A percentile compares a stretch with the other conserved stretches of the same genome.
Conservation (phyloP, 2,888 invertebrate genomes). For the Cataglyphis rosenhaueri region DNA sequence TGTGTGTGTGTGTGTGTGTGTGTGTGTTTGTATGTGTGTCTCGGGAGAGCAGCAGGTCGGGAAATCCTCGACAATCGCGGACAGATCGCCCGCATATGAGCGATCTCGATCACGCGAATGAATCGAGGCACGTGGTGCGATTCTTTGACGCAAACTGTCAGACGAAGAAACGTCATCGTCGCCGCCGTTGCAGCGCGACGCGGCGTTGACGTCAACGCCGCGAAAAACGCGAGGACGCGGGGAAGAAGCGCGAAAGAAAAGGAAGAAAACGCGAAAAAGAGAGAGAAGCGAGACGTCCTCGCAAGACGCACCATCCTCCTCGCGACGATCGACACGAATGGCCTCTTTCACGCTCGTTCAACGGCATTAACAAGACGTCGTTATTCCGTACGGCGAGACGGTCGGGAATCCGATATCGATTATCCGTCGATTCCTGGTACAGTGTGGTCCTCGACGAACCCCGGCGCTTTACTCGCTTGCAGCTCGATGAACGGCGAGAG, state of each 20-base stretch:
- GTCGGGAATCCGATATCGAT: constrained; percentile 50
- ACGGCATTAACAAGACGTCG: constrained; percentile 58
- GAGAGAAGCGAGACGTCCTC: neutral
- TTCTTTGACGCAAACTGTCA: constrained; percentile 20
- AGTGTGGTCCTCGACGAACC: constrained; percentile 1
- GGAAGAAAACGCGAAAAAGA: neutral
- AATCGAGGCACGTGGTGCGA: neutral
- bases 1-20: neutral
- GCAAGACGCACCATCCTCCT: neutral
- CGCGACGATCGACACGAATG: constrained; percentile 41
- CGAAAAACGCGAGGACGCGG: neutral
- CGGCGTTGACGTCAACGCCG: neutral
- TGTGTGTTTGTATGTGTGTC: neutral
- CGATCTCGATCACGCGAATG: constrained; percentile 28
- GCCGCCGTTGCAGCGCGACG: neutral
- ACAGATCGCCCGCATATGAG: neutral
- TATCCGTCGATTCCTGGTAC: constrained; percentile 51
- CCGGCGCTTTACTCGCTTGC: constrained; percentile 15
- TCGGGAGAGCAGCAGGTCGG: neutral
- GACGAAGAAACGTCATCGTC: neutral
- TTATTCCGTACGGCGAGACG: constrained; percentile 53
- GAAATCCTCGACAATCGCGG: neutral
- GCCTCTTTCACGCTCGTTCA: constrained; percentile 50
- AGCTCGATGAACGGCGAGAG: neutral
- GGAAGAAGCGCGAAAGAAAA: neutral